phyloP scores from a whole-genome alignment of 2,797 vertebrate species.

The Lepus townsendii region DNA sequence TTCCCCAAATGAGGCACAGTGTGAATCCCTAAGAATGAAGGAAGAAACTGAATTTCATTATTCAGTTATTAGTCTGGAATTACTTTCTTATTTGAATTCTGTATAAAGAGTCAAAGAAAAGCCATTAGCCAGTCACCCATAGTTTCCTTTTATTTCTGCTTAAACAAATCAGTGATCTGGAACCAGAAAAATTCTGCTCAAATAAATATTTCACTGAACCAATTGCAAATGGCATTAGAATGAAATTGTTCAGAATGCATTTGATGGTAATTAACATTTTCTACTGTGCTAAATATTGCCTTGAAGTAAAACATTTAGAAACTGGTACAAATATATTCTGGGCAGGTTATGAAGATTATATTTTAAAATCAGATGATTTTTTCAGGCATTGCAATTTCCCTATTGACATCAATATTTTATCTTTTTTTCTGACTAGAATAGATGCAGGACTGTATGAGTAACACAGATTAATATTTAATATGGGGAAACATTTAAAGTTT shows the following conservation, averaged over 20 bases:
- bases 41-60: not conserved
- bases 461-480: not conserved
- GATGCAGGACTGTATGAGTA: not conserved
- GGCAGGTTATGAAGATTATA: conserved; percentile 47
- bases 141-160: conserved; percentile 71
- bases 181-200: conserved; percentile 69
- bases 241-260: conserved; percentile 71
- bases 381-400: not conserved
- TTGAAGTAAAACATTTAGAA: conserved; percentile 69
- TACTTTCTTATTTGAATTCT: conserved; percentile 65
- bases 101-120: conserved; percentile 47
- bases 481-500: not conserved
- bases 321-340: conserved; percentile 63
- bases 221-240: conserved; percentile 70
- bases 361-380: conserved; percentile 59
- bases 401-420: not conserved
- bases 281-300: conserved; percentile 65
- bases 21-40: not conserved
- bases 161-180: conserved; percentile 75
- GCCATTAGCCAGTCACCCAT: conserved; percentile 26
- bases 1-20: not conserved
- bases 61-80: not conserved
- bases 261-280: conserved; percentile 76
- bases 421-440: not conserved
- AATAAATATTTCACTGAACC: conserved; percentile 71